These are phyloP conservation scores for Epirrhoe alternata DNA, from an alignment of 2,888 invertebrate genomes.

Conservation along the genomic window DNA sequence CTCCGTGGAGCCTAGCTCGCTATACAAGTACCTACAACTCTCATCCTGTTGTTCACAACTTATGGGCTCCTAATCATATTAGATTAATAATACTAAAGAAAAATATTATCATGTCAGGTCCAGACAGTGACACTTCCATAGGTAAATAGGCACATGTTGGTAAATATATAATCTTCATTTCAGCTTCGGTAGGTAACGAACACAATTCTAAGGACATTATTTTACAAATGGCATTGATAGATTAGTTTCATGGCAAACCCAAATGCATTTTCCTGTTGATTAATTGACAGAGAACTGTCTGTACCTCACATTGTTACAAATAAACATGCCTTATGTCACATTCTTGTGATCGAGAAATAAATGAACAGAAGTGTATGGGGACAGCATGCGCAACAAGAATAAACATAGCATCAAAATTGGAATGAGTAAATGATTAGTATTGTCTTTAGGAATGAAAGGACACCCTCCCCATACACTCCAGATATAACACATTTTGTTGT, in stretches of 20 bases:
- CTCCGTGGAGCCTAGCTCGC: slow-evolving; percentile 67
- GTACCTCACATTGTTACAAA: slow-evolving; percentile 67
- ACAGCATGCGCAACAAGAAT: slow-evolving; percentile 49
- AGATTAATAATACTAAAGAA: slow-evolving; percentile 65
- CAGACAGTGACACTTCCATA: slow-evolving; percentile 65
- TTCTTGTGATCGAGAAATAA: slow-evolving; percentile 49
- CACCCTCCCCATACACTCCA: slow-evolving; percentile 57
- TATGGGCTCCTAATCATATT: slow-evolving; percentile 60
- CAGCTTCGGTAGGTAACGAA: slow-evolving; percentile 30
- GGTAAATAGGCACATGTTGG: slow-evolving; percentile 46
- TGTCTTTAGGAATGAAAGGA: slow-evolving; percentile 52
- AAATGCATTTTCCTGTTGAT: slow-evolving; percentile 65
- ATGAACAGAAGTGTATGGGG: slow-evolving; percentile 42
- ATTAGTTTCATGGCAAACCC: slow-evolving; percentile 43
- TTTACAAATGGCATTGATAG: slow-evolving; percentile 43
- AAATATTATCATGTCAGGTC: slow-evolving; percentile 63
- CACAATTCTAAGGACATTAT: slow-evolving; percentile 36
- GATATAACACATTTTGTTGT: slow-evolving; percentile 33
- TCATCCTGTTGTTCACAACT: slow-evolving; percentile 72
- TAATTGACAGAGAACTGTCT: slow-evolving; percentile 68
- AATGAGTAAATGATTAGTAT: slow-evolving; percentile 48
- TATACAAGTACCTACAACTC: slow-evolving; percentile 47
- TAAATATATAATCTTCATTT: slow-evolving; percentile 39
- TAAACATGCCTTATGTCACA: slow-evolving; percentile 57
- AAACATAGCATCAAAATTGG: slow-evolving; percentile 40